Evolutionary conservation across 1,140 invertebrate species (phyloP).

Genomic region (Drosophila punjabiensis): DNA sequence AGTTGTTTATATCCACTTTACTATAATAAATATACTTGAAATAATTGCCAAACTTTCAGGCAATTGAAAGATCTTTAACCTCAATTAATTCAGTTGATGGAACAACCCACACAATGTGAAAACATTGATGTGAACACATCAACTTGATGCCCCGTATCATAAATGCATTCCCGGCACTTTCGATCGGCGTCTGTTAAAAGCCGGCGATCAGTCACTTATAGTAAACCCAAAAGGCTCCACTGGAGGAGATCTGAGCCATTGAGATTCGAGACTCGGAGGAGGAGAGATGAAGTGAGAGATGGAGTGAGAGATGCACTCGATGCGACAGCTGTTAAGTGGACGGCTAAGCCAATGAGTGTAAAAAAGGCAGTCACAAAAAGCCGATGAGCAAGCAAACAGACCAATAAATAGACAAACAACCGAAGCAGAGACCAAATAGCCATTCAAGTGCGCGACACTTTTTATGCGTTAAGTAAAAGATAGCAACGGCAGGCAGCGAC

Average conservation of each 20-base stretch:
- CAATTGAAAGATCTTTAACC: constrained; percentile 11
- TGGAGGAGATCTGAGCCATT: constrained; percentile 13
- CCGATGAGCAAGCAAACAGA: constrained; percentile 68
- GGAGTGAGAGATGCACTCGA: constrained; percentile 44
- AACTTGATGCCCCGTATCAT: constrained; percentile 34
- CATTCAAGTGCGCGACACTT: constrained; percentile 70
- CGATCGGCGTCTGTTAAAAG: constrained; percentile 50
- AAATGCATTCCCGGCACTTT: constrained; percentile 58
- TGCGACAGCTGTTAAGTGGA: constrained; percentile 70
- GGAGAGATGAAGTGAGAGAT: constrained; percentile 10
- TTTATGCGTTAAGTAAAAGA: constrained; percentile 65
- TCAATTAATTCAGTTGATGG: constrained; percentile 11
- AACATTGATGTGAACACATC: constrained; percentile 32
- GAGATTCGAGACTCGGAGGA: constrained; percentile 13
- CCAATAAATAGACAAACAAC: constrained; percentile 78
- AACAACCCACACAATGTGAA: constrained; percentile 29
- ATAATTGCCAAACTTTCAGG: constrained; percentile 21
- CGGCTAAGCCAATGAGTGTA: constrained; percentile 66
- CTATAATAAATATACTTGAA: not conserved
- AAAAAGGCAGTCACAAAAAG: constrained; percentile 49
- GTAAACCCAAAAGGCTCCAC: constrained; percentile 48
- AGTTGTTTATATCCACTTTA: not conserved
- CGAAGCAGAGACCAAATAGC: constrained; percentile 67
- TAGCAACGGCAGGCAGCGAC: constrained; percentile 23
- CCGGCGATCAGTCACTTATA: constrained; percentile 37